phyloP scores from a whole-genome alignment of 2,113 vertebrate genomes.

The Cyprinodon variegatus region DNA sequence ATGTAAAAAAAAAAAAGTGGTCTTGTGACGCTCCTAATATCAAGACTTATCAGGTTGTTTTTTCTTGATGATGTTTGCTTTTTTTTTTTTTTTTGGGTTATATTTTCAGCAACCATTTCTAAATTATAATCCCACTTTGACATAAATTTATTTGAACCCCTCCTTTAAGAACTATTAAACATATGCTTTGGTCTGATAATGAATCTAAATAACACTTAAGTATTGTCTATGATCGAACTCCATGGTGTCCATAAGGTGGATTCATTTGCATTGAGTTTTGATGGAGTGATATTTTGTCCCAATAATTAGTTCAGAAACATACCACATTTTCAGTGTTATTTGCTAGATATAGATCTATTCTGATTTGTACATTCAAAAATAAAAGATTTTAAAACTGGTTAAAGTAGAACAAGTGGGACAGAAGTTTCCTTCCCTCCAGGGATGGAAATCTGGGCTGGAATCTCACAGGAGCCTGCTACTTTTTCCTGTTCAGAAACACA shows the following conservation, averaged over 20 bases:
- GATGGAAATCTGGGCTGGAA: conserved; percentile 68
- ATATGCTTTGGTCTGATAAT: neutral
- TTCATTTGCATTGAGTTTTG: neutral
- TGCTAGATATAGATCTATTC: neutral
- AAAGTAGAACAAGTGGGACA: conserved; percentile 7
- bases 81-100: too few relatives aligned
- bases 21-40: too few relatives aligned
- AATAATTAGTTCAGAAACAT: neutral
- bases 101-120: too few relatives aligned
- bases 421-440: conserved; percentile 24
- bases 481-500: conserved; percentile 36
- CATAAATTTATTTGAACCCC: neutral
- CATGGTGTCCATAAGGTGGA: neutral
- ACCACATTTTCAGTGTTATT: neutral
- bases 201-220: neutral
- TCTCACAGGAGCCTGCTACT: conserved; percentile 66
- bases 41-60: too few relatives aligned
- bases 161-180: neutral
- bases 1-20: too few relatives aligned
- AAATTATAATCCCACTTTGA: neutral
- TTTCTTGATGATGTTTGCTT: too few relatives aligned
- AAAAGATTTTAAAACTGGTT: neutral
- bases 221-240: neutral
- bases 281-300: neutral
- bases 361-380: neutral